Evolutionary conservation across 1,140 invertebrate species (phyloP).

Genomic region (Drosophila pectinifera): DNA sequence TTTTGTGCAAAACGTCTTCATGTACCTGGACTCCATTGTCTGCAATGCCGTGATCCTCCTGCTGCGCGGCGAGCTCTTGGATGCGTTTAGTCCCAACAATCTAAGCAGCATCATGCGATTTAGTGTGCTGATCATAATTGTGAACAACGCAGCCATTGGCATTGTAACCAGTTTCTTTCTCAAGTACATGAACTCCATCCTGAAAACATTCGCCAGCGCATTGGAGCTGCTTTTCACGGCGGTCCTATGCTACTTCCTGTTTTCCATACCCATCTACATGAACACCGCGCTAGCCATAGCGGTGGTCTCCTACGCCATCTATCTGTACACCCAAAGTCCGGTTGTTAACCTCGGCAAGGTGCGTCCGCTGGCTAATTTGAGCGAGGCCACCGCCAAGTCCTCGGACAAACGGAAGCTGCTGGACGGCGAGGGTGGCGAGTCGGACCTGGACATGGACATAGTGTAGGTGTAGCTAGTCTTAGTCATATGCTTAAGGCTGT

Average conservation of each 20-base stretch:
- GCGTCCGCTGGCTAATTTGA: constrained; percentile 62
- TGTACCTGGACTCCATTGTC: constrained; percentile 97
- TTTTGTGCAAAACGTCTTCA: constrained; percentile 97
- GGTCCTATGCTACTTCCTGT: constrained; percentile 94
- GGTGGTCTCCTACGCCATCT: constrained; percentile 93
- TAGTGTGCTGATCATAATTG: constrained; percentile 92
- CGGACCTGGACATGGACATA: constrained; percentile 75
- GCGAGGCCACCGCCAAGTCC: constrained; percentile 39
- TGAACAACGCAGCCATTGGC: constrained; percentile 96
- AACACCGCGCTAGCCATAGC: constrained; percentile 93
- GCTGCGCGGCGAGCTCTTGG: constrained; percentile 87
- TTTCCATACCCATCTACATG: constrained; percentile 93
- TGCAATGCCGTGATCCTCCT: constrained; percentile 92
- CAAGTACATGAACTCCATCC: constrained; percentile 96
- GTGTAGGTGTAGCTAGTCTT: constrained; percentile 52
- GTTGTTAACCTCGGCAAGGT: constrained; percentile 87
- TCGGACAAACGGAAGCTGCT: constrained; percentile 67
- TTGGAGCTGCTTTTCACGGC: constrained; percentile 97
- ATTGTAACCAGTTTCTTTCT: constrained; percentile 98
- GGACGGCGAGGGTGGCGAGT: constrained; percentile 63
- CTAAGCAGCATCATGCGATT: constrained; percentile 87
- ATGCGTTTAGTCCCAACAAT: constrained; percentile 87
- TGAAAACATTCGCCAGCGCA: constrained; percentile 98
- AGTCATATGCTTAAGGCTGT: constrained; percentile 30
- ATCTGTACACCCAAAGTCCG: constrained; percentile 96